Base-by-base conservation (phyloP, 2,888 invertebrate genomes). In the Sarcophaga rosellei region DNA sequence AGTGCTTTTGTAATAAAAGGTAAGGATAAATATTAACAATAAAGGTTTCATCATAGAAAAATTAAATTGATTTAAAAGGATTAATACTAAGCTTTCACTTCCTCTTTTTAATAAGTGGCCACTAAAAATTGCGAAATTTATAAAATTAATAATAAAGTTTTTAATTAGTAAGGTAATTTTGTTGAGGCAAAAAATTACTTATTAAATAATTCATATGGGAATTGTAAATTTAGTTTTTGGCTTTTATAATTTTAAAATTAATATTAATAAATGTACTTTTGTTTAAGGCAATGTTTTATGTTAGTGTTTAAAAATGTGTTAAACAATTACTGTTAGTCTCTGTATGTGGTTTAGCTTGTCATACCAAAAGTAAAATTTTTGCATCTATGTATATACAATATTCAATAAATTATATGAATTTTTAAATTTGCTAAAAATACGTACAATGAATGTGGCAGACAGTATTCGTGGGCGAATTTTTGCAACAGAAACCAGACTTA, bases 401-500 rank as follows among this genome's bases (percentile, higher is more conserved):
- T 4, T 59, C 23, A 47, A 53, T 21, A 15, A 57, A 70, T 70
- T 65, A 15, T 47, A 44, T 63, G 74, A 45, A 44, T 72, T n/a
- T 17, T 59, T 12, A 53, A 59, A 35, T 35, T 59, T 72, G 23
- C 15, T 45, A 11, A 44, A 45, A 47, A 74, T 63, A 25, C 74
- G 65, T 53, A 15, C 15, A 25, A 63, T 65, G 53, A 75, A 75
- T 75, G 63, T 53, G 63, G 47, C 35, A 53, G 53, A 12, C 53
- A 17, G 53, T 15, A 53, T 53, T 53, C 53, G 53, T 53, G 53
- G 53, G 53, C 17, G 53, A 15, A 53, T 53, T 53, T 15, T 15
- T 53, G 65, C 65, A 65, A 17, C 65, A 35, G n/a, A 65, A 65
- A 65, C 35, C 21, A 65, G 6, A 65, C 44, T n/a, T 65, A 35